Conservation (phyloP, 2,888 invertebrate species). For the Miltochrista miniata region DNA sequence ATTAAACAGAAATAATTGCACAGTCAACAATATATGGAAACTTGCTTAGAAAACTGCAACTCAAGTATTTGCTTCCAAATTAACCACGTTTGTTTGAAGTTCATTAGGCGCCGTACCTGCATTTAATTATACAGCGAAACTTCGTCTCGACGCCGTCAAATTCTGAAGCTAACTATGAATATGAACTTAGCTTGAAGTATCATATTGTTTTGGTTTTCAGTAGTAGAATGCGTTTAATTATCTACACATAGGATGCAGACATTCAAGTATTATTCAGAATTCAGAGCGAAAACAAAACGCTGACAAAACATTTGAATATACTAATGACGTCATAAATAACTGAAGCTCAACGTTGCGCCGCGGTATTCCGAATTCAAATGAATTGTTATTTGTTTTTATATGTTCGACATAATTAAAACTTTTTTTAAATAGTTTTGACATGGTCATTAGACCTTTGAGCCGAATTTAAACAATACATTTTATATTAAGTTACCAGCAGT, state of each 20-base stretch:
- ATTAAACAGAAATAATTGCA: too few species aligned
- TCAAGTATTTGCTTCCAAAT: conserved; percentile 21
- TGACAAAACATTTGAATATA: conserved; percentile 23
- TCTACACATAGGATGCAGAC: too few species aligned
- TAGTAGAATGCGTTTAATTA: conserved; percentile 4
- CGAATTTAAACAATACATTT: too few species aligned
- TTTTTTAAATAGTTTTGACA: too few species aligned
- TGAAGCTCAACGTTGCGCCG: conserved; percentile 5
- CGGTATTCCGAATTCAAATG: conserved; percentile 27
- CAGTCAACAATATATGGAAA: too few species aligned
- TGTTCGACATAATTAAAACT: too few species aligned
- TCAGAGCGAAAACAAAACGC: conserved; percentile 20
- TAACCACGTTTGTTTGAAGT: conserved; percentile 26
- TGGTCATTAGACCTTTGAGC: too few species aligned
- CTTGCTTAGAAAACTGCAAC: background rate
- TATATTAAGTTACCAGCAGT: too few species aligned
- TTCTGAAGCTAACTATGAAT: too few species aligned
- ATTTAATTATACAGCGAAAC: conserved; percentile 9
- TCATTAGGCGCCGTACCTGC: conserved; percentile 15
- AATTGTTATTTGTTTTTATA: too few species aligned
- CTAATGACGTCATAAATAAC: conserved; percentile 37
- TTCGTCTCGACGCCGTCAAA: background rate
- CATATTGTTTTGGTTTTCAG: conserved; percentile 11
- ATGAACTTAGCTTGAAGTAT: too few species aligned
- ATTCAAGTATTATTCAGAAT: conserved; percentile 16